Evolutionary conservation across 2,797 vertebrate genomes (phyloP).

Genomic region (Crypturellus tataupa): DNA sequence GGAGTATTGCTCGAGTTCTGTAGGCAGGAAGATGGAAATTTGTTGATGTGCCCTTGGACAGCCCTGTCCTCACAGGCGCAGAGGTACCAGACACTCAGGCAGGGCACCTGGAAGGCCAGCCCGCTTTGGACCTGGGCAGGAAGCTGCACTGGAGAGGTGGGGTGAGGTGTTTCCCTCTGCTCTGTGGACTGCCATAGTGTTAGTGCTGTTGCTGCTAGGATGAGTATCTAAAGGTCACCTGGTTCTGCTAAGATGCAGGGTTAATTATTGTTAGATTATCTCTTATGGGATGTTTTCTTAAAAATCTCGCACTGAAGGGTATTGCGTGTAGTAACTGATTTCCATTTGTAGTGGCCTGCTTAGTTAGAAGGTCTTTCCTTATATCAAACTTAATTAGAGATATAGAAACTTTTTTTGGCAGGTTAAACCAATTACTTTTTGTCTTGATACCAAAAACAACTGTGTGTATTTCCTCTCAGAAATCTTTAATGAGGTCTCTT

Average conservation of each 20-base stretch:
- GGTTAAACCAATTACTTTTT: background rate
- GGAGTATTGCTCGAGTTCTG: background rate
- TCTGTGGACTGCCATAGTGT: background rate
- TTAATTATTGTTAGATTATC: background rate
- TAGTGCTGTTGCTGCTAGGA: background rate
- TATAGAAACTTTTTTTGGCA: background rate
- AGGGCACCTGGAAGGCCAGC: background rate
- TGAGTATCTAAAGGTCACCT: background rate
- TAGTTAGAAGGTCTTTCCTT: background rate
- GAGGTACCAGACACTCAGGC: background rate
- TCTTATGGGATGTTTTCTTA: background rate
- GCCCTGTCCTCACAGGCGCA: background rate
- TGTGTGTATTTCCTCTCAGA: accelerated
- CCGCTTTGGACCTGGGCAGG: background rate
- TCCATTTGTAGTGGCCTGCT: background rate
- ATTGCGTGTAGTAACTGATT: background rate
- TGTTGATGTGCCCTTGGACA: background rate
- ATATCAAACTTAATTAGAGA: background rate
- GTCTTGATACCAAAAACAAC: background rate
- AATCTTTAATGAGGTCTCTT: background rate
- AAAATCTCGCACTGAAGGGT: background rate
- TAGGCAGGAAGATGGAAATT: background rate
- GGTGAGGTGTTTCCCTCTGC: background rate
- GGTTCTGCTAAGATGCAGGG: background rate
- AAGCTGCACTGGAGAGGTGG: background rate